These are phyloP conservation scores for Macrocentrus cingulum DNA, from an alignment of 1,140 invertebrate species.

Conservation along the genomic window DNA sequence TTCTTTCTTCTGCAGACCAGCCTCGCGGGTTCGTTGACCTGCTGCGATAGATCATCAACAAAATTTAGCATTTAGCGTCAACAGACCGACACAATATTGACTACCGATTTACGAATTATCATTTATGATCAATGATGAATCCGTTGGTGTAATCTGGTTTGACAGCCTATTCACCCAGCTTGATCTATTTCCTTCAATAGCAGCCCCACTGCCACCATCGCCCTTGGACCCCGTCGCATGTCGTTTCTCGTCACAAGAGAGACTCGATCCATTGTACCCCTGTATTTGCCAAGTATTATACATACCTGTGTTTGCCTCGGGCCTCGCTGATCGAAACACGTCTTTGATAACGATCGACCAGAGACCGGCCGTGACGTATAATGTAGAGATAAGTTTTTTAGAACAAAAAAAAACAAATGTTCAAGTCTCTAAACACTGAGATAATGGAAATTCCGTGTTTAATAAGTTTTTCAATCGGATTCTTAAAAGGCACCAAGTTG, in stretches of 20 bases:
- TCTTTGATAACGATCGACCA: constrained; percentile 5
- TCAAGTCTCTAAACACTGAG: too few species aligned
- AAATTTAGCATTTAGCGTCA: background rate
- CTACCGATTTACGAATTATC: background rate
- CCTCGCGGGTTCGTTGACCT: constrained; percentile 19
- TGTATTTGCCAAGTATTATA: background rate
- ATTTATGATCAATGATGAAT: constrained; percentile 2
- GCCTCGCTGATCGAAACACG: background rate
- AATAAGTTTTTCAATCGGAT: too few species aligned
- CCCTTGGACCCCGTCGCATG: too few species aligned
- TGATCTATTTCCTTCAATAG: constrained; percentile 22
- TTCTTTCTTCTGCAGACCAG: constrained; percentile 45
- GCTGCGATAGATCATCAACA: background rate
- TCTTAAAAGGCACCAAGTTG: too few species aligned
- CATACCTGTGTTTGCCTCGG: background rate
- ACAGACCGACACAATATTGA: background rate
- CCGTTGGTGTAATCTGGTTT: constrained; percentile 15
- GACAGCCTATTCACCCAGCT: constrained; percentile 7
- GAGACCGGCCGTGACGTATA: too few species aligned
- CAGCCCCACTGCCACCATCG: background rate
- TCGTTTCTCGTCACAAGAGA: too few species aligned
- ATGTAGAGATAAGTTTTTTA: too few species aligned
- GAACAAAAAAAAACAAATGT: too few species aligned
- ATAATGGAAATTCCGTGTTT: too few species aligned
- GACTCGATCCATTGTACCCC: background rate